Percentiles rank a stretch among this genome's conserved stretches.
Evolutionary conservation across 2,113 vertebrate genomes (phyloP).

Genomic region (Callionymus lyra): DNA sequence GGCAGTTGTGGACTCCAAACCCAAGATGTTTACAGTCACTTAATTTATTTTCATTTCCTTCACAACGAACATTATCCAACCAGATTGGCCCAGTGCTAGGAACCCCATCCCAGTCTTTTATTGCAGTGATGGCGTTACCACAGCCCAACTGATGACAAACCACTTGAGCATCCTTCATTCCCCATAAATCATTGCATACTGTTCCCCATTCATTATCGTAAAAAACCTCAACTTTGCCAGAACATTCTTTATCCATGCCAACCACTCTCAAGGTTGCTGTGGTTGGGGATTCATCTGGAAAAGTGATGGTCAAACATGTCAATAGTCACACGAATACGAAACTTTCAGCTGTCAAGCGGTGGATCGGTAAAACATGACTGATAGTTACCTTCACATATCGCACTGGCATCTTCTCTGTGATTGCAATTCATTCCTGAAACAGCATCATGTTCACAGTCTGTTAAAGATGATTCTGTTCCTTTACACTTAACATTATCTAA

Average conservation of each 20-base stretch:
- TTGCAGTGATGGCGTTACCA: too few species aligned
- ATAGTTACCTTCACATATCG: too few species aligned
- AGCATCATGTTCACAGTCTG: neutral
- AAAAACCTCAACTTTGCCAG: conserved; percentile 51
- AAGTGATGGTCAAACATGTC: neutral
- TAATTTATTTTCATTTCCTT: too few species aligned
- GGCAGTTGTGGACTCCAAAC: too few species aligned
- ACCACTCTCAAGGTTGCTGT: conserved; percentile 16
- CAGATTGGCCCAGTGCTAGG: too few species aligned
- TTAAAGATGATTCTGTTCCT: neutral
- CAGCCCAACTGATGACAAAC: too few species aligned
- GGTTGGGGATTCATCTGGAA: conserved; percentile 11
- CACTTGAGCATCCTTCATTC: conserved; percentile 21
- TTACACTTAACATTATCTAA: conserved; percentile 36
- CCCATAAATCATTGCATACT: conserved; percentile 53
- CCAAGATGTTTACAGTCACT: too few species aligned
- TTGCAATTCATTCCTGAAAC: neutral
- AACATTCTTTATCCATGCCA: conserved; percentile 45
- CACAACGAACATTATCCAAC: too few species aligned
- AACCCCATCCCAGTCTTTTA: too few species aligned
- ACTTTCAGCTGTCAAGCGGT: too few species aligned
- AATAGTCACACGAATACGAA: too few species aligned
- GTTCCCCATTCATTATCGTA: conserved; percentile 49
- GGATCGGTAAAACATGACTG: too few species aligned
- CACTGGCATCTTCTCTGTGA: neutral